Base-by-base conservation (phyloP, 2,888 invertebrate genomes). In the Serripes groenlandicus region DNA sequence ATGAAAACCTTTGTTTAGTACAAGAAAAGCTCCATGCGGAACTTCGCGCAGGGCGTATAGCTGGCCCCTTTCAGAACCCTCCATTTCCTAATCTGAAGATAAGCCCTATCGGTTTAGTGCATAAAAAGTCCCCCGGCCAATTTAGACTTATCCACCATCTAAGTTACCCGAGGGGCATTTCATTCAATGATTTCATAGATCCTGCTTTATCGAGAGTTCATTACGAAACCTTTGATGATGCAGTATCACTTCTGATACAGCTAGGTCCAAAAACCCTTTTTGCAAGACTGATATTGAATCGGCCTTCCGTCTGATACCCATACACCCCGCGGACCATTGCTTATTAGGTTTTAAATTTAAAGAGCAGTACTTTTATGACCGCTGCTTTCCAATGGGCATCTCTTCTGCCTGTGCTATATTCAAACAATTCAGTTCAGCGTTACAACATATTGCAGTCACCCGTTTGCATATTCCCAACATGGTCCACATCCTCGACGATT, bases 61-160 rank as follows among this genome's bases (percentile, higher is more conserved):
- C 37, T n/a, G 78, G 78, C 7, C 78, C 78, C 21, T 73, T 78
- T 42, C 4, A 5, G 18, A 15, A 23, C 1, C 18, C n/a, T 3
- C 78, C 78, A 1, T 73, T 78, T 35, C 28, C 49, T 1, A 66
- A 62, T 42, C 21, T 80, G 1, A 70, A 78, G 32, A 58, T 78
- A 3, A 78, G 78, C 1, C 81, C 81, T 0, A 58, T 78, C 32
- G 84, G 81, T 1, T 18, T 84, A n/a, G 78, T 84, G 4, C 76
- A 76, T 15, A 85, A 81, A 52, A 86, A 81, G 30, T n/a, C 37
- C 18, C 70, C 58, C 0, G 73, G 81, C 15, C 64, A 81, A 30
- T 82, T 71, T 69, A n/a, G 86, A 9, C 62, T 86, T 0, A 84
- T 82, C 9, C 84, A 86, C n/a, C 83, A 86, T 74, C 64, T 82